Evolutionary conservation across 2,797 vertebrate genomes (phyloP).

Genomic region (Microcaecilia unicolor): DNA sequence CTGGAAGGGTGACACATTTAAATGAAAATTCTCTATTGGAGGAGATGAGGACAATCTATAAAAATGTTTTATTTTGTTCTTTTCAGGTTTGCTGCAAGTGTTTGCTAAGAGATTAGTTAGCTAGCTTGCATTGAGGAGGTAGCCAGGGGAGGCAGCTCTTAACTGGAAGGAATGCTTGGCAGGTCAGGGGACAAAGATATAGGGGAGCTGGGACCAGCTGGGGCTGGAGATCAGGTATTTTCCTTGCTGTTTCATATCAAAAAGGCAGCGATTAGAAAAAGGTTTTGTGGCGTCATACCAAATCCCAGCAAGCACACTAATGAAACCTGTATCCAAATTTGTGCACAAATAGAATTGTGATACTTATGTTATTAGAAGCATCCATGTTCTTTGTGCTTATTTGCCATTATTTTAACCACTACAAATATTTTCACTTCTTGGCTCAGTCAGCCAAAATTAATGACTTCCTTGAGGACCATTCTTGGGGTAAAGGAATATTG

Average conservation of each 20-base stretch:
- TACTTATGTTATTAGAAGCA: slow-evolving; percentile 19
- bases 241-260: slow-evolving; percentile 62
- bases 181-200: slow-evolving; percentile 57
- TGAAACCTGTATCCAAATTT: slow-evolving; percentile 49
- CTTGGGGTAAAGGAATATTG: slow-evolving; percentile 3
- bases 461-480: slow-evolving; percentile 19
- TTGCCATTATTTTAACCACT: slow-evolving; percentile 22
- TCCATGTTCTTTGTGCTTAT: slow-evolving; percentile 28
- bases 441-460: slow-evolving; percentile 20
- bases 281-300: slow-evolving; percentile 57
- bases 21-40: slow-evolving; percentile 2
- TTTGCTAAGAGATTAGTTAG: slow-evolving; percentile 84
- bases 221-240: slow-evolving; percentile 73
- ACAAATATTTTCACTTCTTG: slow-evolving; percentile 26
- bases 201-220: slow-evolving; percentile 44
- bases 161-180: slow-evolving; percentile 67
- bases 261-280: slow-evolving; percentile 66
- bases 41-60: slow-evolving; percentile 26
- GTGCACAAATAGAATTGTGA: slow-evolving; percentile 16
- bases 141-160: slow-evolving; percentile 75
- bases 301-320: slow-evolving; percentile 53
- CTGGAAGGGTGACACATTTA: no score
- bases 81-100: slow-evolving; percentile 75
- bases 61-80: slow-evolving; percentile 42
- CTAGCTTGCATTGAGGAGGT: slow-evolving; percentile 65